These are phyloP conservation scores for Blastobasis lacticolella DNA, from an alignment of 2,888 invertebrate species.

Conservation along the genomic window DNA sequence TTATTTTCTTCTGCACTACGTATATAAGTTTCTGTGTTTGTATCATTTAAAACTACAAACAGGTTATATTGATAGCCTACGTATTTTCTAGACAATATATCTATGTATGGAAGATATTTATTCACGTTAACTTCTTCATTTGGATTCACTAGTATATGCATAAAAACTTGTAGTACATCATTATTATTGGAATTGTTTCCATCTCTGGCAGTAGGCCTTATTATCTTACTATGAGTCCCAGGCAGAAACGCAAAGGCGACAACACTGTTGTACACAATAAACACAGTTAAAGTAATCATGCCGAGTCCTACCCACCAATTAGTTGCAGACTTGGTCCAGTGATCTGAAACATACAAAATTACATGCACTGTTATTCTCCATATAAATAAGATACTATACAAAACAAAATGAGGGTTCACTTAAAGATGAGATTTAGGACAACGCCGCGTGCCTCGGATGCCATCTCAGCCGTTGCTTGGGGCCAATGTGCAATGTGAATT, in stretches of 20 bases:
- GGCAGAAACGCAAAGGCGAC: conserved; percentile 40
- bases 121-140: conserved; percentile 33
- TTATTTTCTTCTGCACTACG: conserved; percentile 43
- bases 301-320: conserved; percentile 58
- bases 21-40: conserved; percentile 19
- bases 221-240: conserved; percentile 12
- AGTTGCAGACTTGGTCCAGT: conserved; percentile 46
- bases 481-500: too few relatives aligned
- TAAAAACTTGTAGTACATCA: conserved; percentile 26
- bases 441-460: too few relatives aligned
- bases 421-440: too few relatives aligned
- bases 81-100: conserved; percentile 40
- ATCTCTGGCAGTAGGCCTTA: not conserved
- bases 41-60: conserved; percentile 46
- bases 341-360: conserved; percentile 36
- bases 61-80: conserved; percentile 40
- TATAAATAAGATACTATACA: too few relatives aligned
- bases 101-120: conserved; percentile 42
- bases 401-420: not conserved
- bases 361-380: too few relatives aligned
- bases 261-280: conserved; percentile 51
- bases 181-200: not conserved
- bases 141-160: conserved; percentile 44
- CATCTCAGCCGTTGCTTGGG: too few relatives aligned
- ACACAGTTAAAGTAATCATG: conserved; percentile 48